phyloP scores from a whole-genome alignment of 1,140 invertebrate species.

The Battus philenor region DNA sequence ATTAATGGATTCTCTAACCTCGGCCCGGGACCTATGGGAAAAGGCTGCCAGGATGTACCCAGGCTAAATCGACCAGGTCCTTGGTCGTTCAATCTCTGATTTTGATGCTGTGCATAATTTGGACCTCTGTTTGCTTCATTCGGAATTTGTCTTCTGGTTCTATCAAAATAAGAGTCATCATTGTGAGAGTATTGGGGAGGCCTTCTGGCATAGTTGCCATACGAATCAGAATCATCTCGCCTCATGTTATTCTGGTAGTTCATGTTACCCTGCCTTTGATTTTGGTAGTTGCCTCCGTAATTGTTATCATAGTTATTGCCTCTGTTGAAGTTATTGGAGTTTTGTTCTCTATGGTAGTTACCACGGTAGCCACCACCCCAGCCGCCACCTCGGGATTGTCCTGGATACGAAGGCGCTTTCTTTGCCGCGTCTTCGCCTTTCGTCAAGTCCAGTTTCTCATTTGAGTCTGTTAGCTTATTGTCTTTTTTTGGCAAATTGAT shows the following conservation, averaged over 20 bases:
- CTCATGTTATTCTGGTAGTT: slow-evolving; percentile 35
- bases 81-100: slow-evolving; percentile 27
- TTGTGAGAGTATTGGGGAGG: slow-evolving; percentile 32
- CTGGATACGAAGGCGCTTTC: slow-evolving; percentile 80
- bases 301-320: slow-evolving; percentile 30
- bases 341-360: slow-evolving; percentile 63
- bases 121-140: slow-evolving; percentile 26
- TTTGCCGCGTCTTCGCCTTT: slow-evolving; percentile 43
- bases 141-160: slow-evolving; percentile 24
- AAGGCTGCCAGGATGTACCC: slow-evolving; percentile 32
- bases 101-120: slow-evolving; percentile 23
- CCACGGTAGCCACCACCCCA: slow-evolving; percentile 62
- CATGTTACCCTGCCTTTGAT: slow-evolving; percentile 27
- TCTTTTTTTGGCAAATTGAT: slow-evolving; percentile 22
- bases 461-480: slow-evolving; percentile 34
- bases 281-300: slow-evolving; percentile 41
- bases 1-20: slow-evolving; percentile 19
- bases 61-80: slow-evolving; percentile 30
- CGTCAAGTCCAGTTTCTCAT: slow-evolving; percentile 45
- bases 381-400: slow-evolving; percentile 60
- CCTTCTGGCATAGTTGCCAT: slow-evolving; percentile 33
- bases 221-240: slow-evolving; percentile 34
- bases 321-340: slow-evolving; percentile 49
- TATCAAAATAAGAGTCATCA: slow-evolving; percentile 39
- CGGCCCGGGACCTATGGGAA: slow-evolving; percentile 15